Evolutionary conservation across 2,113 vertebrate genomes (phyloP).

Genomic region (Callipepla squamata): DNA sequence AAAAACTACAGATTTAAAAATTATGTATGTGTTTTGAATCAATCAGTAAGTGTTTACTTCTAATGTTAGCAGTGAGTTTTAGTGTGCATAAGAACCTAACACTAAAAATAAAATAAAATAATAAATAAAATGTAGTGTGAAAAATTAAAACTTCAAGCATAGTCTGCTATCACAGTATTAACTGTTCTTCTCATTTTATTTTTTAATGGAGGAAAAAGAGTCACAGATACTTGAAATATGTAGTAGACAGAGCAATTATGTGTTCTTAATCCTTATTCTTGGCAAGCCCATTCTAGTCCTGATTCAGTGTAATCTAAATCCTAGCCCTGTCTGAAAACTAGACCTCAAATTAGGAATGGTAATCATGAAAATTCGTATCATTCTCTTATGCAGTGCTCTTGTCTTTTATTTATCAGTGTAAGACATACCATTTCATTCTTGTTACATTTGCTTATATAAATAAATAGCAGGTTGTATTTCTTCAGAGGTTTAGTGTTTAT

Average conservation of each 20-base stretch:
- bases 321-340: slow-evolving; percentile 11
- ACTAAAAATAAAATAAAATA: no score
- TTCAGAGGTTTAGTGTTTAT: neutral
- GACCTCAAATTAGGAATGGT: neutral
- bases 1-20: neutral
- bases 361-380: neutral
- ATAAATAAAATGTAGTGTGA: neutral
- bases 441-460: neutral
- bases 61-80: neutral
- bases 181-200: neutral
- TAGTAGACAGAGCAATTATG: neutral
- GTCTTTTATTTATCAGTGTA: neutral
- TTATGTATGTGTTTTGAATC: neutral
- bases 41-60: neutral
- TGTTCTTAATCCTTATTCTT: slow-evolving; percentile 27
- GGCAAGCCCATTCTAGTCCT: slow-evolving; percentile 3
- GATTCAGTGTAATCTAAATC: slow-evolving; percentile 36
- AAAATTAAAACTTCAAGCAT: neutral
- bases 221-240: neutral
- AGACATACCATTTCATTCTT: neutral
- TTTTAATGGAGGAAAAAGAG: neutral
- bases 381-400: neutral
- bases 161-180: neutral
- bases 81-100: neutral
- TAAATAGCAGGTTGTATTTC: neutral